A percentile compares a stretch with the other conserved stretches of the same genome.
Conservation (phyloP, 2,797 vertebrate genomes). For the Hydrolagus colliei region DNA sequence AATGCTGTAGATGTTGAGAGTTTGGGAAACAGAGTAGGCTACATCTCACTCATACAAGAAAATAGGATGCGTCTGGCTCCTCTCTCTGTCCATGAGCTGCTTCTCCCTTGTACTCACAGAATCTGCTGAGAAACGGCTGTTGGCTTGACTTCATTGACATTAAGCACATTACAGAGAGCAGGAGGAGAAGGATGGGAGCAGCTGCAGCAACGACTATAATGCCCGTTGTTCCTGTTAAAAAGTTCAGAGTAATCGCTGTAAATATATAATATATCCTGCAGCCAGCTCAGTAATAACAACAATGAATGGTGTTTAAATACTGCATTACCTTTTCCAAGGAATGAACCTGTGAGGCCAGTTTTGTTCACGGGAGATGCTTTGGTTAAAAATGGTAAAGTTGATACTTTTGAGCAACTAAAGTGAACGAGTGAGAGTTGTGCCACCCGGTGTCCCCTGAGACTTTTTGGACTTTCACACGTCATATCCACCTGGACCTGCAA, state of each 20-base stretch:
- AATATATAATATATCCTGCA: not conserved
- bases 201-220: constrained; percentile 8
- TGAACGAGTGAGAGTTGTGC: not conserved
- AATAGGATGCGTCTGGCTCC: not conserved
- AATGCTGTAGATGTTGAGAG: not conserved
- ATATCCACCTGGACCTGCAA: not conserved
- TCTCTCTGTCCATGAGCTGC: not conserved
- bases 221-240: not conserved
- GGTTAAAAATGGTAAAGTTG: constrained; percentile 11
- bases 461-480: not conserved
- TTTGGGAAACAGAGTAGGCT: not conserved
- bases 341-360: not conserved
- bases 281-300: not conserved
- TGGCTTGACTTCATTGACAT: not conserved
- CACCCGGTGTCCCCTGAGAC: not conserved
- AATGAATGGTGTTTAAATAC: not conserved
- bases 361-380: constrained; percentile 13
- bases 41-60: not conserved
- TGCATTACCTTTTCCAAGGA: constrained; percentile 17
- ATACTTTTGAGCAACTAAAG: not conserved
- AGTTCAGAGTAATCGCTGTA: not conserved
- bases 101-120: not conserved
- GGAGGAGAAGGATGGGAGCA: not conserved
- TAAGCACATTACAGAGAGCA: not conserved
- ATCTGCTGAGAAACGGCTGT: not conserved